Evolutionary conservation across 2,888 invertebrate species (phyloP), one percentile per base, ranked within the genome.

Genomic region (Acrobasis suavella): DNA sequence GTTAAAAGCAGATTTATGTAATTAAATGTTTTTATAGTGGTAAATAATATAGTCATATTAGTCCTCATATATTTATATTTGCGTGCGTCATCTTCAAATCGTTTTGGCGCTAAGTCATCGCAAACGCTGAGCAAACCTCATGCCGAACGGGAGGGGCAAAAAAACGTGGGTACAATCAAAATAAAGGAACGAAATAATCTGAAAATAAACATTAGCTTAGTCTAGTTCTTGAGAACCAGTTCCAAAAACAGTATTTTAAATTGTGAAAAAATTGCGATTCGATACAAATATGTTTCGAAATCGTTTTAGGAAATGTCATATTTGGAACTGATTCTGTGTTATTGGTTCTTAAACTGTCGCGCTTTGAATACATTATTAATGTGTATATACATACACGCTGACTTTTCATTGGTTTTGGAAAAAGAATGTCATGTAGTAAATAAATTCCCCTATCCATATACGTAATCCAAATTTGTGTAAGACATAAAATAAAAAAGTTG

Each of bases 181-280:
- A 64, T 66, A 64, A 71, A 64, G 69, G 74, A 75, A 76, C 67
- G 75, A 68, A 71, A 54, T 50, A 81, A 82, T 84, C 85, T 85
- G 85, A 75, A 85, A 85, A 78, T 69, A 84, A 78, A 68, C 50
- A 67, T 80, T 78, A 79, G 79, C 75, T 73, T 75, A 69, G 64
- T 32, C 16, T 16, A 54, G 54, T 38, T 38, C 38, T n/a, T 10
- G 16, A n/a, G 39, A 52, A 52, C 52, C 15, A 17, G 56, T 56
- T 42, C 5, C 39, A 56, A 58, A 38, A 42, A n/a, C 12, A 32
- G 38, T 51, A 22, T 37, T 42, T 42, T 42, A 42, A 42, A 42
- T 42, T 9, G 42, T 39, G 10, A 39, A 39, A 39, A 10, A 39
- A 39, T 39, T 1, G 9, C 39, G 7, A 39, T 39, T 39, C n/a